Evolutionary conservation across 2,797 vertebrate species (phyloP), one percentile per base, ranked within the genome.

Genomic region (Danio aesculapii): DNA sequence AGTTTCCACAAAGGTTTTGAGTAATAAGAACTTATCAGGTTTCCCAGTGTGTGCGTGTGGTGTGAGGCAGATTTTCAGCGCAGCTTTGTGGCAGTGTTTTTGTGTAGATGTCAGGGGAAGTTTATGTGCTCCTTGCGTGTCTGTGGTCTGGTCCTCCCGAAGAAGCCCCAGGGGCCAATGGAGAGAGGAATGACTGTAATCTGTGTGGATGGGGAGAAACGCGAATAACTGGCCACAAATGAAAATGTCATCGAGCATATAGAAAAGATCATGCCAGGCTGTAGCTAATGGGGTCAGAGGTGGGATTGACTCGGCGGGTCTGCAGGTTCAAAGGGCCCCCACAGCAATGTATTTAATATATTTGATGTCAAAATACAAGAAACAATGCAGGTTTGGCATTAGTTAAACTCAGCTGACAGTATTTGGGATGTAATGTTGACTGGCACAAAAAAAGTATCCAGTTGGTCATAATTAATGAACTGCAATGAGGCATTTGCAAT

Each of bases 191-290:
- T 89, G 89, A 88, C 84, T 81, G 46, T 90, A 86, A 92, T 91
- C 75, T 82, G 84, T 87, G 62, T 55, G 85, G 90, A 92, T 83
- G 82, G 90, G 88, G 87, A 79, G 81, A 90, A 88, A 87, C 4
- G 81, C 71, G 84, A 90, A 91, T 85, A 91, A 90, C 89, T 81
- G 85, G 89, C 87, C 82, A 86, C 88, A 88, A 92, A 91, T 87
- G 88, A 92, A 91, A 92, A 92, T 93, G 91, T 92, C 92, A 92
- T 82, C 67, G 83, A 88, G 87, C 85, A 87, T 77, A 86, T 86
- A 88, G 84, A 81, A 87, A 76, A 84, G 88, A 88, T 89, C 53
- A 47, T 8, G 71, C 0, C 11, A 8, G 57, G 44, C 44, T 74
- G 71, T 39, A 12, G 44, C 44, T 39, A 74, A 61, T 74, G 58